Conservation (phyloP, 2,113 vertebrate species). For the Ceyx margarethae region DNA sequence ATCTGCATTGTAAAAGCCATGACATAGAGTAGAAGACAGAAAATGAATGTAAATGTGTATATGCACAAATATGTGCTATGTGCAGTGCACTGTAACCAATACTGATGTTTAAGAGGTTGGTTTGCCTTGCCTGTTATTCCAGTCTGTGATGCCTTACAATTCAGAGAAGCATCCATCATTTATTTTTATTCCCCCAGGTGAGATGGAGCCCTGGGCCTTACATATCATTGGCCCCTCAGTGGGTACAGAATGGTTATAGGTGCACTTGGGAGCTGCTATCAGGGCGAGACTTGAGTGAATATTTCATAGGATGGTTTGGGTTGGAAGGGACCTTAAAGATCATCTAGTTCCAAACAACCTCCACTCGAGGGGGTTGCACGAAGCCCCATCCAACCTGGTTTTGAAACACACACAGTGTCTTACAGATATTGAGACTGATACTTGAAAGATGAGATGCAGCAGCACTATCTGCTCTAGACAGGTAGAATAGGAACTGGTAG, state of each 20-base stretch:
- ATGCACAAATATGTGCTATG: background rate
- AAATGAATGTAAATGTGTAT: background rate
- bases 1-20: background rate
- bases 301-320: too few relatives aligned
- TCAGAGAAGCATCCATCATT: constrained; percentile 7
- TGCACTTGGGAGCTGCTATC: background rate
- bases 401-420: background rate
- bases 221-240: background rate
- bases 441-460: background rate
- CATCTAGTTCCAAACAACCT: too few relatives aligned
- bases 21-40: background rate
- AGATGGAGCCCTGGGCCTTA: background rate
- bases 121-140: background rate
- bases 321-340: too few relatives aligned
- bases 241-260: background rate
- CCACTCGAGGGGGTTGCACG: too few relatives aligned
- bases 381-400: too few relatives aligned
- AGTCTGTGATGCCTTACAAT: background rate
- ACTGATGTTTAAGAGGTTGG: background rate
- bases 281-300: background rate
- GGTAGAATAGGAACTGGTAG: background rate
- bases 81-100: background rate
- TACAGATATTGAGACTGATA: background rate
- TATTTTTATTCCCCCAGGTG: background rate
- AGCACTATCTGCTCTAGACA: background rate